Base-by-base conservation (phyloP, 2,797 vertebrate species). In the Hemitrygon akajei region DNA sequence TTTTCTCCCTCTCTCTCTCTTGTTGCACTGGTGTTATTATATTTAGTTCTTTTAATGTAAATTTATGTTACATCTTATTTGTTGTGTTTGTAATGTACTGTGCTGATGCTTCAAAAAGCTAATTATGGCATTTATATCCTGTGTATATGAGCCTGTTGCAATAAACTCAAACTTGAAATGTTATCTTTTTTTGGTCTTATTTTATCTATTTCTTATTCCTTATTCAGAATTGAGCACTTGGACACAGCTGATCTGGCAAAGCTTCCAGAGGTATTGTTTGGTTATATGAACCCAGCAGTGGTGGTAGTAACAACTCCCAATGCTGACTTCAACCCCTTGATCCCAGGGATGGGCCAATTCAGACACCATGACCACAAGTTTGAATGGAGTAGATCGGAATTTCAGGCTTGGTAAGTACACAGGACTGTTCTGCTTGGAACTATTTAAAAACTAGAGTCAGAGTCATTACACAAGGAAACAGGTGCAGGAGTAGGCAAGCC, bases 331-430 rank as follows among this genome's bases (percentile, higher is more conserved):
- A 99, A 99, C 95, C 94, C 95, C 14, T 95, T 99, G 76, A 95
- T 99, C 63, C 96, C 97, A 37, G 95, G 96, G 94, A 94, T 97
- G 82, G 94, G 69, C 0, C 95, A 96, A 37, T 97, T 98, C 94
- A 97, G 99, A 94, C 96, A 99, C 95, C 94, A 95, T 1, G 98
- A 99, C 95, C 99, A 99, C 96, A 99, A 98, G 95, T 99, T 99
- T 94, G 98, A 99, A 95, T 99, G 98, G 98, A 98, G 94, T 94
- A 97, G 96, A 96, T 94, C 94, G 0, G 97, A 99, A 25, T 99
- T 99, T 96, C 97, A 97, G 95, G 96, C 95, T 80, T 99, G 99
- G 99, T 99, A 94, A 95, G 96, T 94, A 94, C 16, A 34, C 27
- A 58, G 10, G 5, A 63, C 0, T 18, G 22, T 47, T 5, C 40